Evolutionary conservation across 2,113 vertebrate genomes (phyloP).

Genomic region (Podilymbus podiceps): DNA sequence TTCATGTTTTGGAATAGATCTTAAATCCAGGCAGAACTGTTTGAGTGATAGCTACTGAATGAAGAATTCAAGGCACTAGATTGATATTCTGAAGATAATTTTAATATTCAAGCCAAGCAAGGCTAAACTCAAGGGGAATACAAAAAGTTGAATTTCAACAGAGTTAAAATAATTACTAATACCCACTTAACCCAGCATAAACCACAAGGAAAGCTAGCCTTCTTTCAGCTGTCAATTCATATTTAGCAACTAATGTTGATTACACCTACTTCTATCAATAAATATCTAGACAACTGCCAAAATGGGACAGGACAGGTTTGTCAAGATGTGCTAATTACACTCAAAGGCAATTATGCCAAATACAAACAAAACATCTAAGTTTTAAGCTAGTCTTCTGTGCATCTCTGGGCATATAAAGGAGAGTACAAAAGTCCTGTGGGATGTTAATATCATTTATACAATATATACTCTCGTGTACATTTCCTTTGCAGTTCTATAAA

Average conservation of each 20-base stretch:
- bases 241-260: neutral
- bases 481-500: neutral
- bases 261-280: neutral
- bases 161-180: neutral
- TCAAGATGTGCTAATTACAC: neutral
- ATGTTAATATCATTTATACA: neutral
- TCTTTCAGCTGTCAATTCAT: neutral
- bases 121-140: neutral
- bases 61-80: neutral
- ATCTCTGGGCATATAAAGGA: neutral
- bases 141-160: neutral
- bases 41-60: neutral
- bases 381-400: neutral
- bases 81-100: neutral
- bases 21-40: slow-evolving; percentile 46
- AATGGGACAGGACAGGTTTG: neutral
- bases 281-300: neutral
- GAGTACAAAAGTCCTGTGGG: neutral
- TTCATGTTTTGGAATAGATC: slow-evolving; percentile 40
- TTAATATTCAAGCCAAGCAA: neutral
- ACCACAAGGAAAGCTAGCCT: neutral
- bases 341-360: neutral
- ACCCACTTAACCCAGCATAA: neutral
- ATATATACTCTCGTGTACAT: neutral
- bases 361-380: neutral